Evolutionary conservation across 53 echinoderm and acorn worm species (phyloP).

Genomic region (Mesocentrotus franciscanus): DNA sequence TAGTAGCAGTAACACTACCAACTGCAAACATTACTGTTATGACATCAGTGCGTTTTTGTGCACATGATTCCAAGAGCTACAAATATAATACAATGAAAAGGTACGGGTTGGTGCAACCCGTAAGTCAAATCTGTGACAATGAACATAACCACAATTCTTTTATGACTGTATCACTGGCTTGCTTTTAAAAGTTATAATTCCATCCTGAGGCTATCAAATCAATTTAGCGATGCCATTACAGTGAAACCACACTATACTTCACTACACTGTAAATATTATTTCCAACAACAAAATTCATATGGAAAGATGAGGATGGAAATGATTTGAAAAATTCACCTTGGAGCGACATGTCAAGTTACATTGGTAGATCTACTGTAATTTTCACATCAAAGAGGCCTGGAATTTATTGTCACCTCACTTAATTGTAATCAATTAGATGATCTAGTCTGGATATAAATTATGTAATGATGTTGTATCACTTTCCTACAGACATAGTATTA

Average conservation of each 20-base stretch:
- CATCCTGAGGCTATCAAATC: background rate
- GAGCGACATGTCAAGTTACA: background rate
- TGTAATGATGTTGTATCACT: background rate
- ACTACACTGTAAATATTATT: background rate
- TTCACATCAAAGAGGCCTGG: background rate
- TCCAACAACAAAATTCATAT: background rate
- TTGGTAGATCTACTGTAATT: background rate
- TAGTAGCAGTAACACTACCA: background rate
- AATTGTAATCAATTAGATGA: background rate
- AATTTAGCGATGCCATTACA: slow-evolving; percentile 11
- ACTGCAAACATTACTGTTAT: background rate
- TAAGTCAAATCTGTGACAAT: slow-evolving; percentile 7
- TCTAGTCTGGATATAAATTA: background rate
- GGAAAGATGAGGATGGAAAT: background rate
- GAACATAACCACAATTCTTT: background rate
- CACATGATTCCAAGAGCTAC: background rate
- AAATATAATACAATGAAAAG: background rate
- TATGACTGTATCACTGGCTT: background rate
- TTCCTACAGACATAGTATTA: too few species aligned
- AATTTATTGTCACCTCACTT: background rate
- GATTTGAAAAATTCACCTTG: background rate
- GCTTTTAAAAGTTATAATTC: background rate
- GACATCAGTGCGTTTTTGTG: background rate
- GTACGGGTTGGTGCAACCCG: background rate
- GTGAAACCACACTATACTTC: background rate